Conservation (phyloP, 2,113 vertebrate species). For the Amblyornis subalaris region DNA sequence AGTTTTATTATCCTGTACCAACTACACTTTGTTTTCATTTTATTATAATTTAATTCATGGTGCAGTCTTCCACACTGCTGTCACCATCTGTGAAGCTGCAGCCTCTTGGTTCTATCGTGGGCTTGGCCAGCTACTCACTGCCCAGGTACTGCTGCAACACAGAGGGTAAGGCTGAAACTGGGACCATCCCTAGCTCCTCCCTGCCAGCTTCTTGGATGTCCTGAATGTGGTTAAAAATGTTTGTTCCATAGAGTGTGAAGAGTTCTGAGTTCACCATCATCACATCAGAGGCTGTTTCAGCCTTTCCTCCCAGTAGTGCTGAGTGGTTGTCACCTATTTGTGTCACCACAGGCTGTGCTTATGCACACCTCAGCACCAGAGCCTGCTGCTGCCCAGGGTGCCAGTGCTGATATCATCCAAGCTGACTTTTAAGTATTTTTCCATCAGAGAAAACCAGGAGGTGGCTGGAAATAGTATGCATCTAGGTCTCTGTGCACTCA, state of each 20-base stretch:
- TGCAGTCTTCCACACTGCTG: background rate
- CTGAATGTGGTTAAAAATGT: background rate
- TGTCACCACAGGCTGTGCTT: background rate
- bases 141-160: background rate
- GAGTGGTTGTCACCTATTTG: background rate
- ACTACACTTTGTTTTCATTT: background rate
- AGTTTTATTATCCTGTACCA: background rate
- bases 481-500: background rate
- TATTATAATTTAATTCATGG: background rate
- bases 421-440: background rate
- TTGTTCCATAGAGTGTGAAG: background rate
- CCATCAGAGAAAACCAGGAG: background rate
- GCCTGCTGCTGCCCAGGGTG: background rate
- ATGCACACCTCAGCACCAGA: background rate
- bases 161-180: background rate
- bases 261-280: background rate
- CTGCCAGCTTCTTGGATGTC: background rate
- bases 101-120: fast-evolving
- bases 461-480: background rate
- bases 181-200: background rate
- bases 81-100: background rate
- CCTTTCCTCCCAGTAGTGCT: background rate
- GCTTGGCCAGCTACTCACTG: background rate
- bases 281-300: background rate
- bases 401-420: background rate